phyloP scores from a whole-genome alignment of 2,888 invertebrate species.

The Euzetes globulus region DNA sequence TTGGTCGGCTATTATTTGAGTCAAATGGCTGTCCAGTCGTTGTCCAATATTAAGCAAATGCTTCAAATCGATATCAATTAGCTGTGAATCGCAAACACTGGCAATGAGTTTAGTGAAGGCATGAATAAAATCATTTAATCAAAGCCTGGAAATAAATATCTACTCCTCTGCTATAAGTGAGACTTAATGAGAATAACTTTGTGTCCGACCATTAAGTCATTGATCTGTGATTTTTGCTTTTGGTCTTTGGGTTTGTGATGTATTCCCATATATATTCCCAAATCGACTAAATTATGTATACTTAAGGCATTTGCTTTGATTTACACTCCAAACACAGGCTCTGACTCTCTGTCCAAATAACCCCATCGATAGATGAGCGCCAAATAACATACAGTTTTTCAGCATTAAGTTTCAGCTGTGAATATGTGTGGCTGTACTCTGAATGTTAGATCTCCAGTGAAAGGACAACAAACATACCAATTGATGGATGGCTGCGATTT shows the following conservation, averaged over 20 bases:
- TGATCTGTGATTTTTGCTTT: slow-evolving; percentile 12
- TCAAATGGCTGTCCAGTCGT: background rate
- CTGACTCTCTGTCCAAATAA: background rate
- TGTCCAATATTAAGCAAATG: background rate
- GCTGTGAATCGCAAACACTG: background rate
- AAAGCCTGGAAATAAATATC: background rate
- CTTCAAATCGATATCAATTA: background rate
- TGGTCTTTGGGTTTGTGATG: no score
- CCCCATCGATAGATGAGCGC: slow-evolving; percentile 6
- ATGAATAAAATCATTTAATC: background rate
- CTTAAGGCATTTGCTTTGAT: slow-evolving; percentile 12
- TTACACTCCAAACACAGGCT: background rate
- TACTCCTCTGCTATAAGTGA: background rate
- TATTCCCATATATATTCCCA: slow-evolving; percentile 13
- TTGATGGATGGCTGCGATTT: slow-evolving; percentile 11
- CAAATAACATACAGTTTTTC: background rate
- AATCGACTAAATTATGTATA: slow-evolving; percentile 23
- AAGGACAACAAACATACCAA: slow-evolving; percentile 14
- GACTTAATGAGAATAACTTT: background rate
- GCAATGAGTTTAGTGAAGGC: background rate
- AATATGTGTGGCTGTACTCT: no score
- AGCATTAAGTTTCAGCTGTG: background rate
- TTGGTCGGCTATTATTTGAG: background rate
- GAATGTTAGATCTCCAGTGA: no score
- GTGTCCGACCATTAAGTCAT: background rate